These are phyloP conservation scores for Orchesellides sinensis DNA, from an alignment of 2,888 invertebrate species.

Conservation along the genomic window DNA sequence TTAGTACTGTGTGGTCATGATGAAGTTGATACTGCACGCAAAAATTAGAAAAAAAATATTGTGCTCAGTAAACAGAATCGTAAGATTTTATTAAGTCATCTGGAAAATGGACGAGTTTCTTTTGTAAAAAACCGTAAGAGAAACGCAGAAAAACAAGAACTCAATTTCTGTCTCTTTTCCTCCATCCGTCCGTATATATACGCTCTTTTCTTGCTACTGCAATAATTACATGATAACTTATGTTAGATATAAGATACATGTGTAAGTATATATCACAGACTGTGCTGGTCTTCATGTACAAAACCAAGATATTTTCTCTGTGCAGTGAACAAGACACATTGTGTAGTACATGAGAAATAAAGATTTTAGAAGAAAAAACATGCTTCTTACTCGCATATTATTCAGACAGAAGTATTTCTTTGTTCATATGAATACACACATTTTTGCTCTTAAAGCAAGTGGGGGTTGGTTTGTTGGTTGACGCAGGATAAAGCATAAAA, in stretches of 20 bases:
- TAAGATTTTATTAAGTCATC: constrained; percentile 48
- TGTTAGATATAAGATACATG: background rate
- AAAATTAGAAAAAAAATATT: constrained; percentile 35
- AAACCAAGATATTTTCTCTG: too few species aligned
- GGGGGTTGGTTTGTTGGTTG: constrained; percentile 18
- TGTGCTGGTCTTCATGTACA: too few species aligned
- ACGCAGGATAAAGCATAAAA: background rate
- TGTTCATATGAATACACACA: background rate
- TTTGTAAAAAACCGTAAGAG: constrained; percentile 7
- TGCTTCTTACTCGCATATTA: constrained; percentile 10
- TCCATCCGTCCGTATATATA: background rate
- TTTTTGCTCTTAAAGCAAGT: constrained; percentile 7
- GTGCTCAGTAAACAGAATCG: constrained; percentile 54
- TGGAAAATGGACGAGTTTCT: constrained; percentile 40
- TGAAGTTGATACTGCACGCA: background rate
- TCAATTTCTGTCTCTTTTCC: constrained; percentile 5
- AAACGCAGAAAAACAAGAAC: background rate
- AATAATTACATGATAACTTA: constrained; percentile 35
- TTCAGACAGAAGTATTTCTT: background rate
- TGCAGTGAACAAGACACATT: too few species aligned
- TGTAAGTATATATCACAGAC: too few species aligned
- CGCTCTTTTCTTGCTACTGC: background rate
- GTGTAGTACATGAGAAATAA: too few species aligned
- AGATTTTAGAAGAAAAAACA: too few species aligned
- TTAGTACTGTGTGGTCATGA: constrained; percentile 8